Percentiles rank a stretch among this genome's conserved stretches.
Evolutionary conservation across 2,797 vertebrate species (phyloP).

Genomic region (Strix occidentalis): DNA sequence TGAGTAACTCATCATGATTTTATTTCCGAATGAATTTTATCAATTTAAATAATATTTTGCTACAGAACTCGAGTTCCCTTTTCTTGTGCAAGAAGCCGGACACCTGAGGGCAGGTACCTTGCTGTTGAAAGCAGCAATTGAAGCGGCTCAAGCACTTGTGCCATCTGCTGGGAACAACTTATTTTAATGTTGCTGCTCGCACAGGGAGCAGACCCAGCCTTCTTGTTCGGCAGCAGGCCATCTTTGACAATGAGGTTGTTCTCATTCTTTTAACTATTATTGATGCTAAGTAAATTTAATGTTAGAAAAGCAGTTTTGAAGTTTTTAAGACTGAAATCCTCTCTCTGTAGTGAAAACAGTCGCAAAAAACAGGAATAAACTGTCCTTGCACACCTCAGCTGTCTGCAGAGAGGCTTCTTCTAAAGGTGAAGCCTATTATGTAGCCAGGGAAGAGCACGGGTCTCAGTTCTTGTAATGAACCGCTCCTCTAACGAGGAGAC

Average conservation of each 20-base stretch:
- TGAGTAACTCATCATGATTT: not conserved
- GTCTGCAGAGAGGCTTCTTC: not conserved
- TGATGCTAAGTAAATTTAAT: not conserved
- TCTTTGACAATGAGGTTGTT: not conserved
- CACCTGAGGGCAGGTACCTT: not conserved
- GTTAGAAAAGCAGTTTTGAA: not conserved
- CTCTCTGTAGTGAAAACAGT: not conserved
- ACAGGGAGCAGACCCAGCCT: not conserved
- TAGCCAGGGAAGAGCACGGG: rapidly evolving
- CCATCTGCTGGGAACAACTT: slow-evolving; percentile 59
- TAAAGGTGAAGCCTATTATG: not conserved
- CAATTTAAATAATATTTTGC: not conserved
- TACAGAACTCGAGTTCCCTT: not conserved
- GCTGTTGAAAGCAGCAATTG: not conserved
- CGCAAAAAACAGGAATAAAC: not conserved
- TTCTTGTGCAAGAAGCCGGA: not conserved
- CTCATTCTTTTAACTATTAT: not conserved
- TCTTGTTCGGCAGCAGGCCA: not conserved
- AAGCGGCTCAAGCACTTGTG: not conserved
- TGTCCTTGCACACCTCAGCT: not conserved
- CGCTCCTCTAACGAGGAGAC: rapidly evolving
- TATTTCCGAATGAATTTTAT: not conserved
- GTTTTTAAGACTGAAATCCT: not conserved
- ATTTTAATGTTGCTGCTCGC: not conserved
- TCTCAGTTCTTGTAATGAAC: not conserved